Conservation (phyloP, 92 coral and sea anemone genomes). For the Bergia sp. region DNA sequence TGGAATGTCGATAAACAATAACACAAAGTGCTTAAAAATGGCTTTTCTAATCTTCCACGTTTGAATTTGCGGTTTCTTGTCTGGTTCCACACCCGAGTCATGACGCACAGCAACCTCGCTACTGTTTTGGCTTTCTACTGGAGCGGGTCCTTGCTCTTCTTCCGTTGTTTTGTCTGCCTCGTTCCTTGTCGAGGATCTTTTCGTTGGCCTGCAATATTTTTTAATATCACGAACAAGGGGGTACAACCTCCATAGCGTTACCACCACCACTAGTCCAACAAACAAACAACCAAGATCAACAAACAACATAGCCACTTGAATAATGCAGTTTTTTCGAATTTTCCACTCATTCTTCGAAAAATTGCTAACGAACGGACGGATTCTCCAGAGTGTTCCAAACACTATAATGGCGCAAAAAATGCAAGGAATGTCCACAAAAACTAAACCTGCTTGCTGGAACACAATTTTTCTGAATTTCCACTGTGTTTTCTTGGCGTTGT, state of each 20-base stretch:
- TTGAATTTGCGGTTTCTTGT: constrained; percentile 27
- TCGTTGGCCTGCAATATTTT: constrained; percentile 73
- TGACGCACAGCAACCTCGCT: neutral
- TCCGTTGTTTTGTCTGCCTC: constrained; percentile 25
- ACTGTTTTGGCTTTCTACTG: neutral
- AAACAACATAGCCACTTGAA: constrained; percentile 74
- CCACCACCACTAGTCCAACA: constrained; percentile 60
- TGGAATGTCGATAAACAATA: constrained; percentile 87
- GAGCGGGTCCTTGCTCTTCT: neutral
- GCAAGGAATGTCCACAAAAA: constrained; percentile 94
- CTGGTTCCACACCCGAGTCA: neutral
- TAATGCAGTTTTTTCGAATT: constrained; percentile 69
- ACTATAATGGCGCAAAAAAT: constrained; percentile 83
- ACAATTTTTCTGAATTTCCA: constrained; percentile 72
- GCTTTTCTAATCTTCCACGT: constrained; percentile 95
- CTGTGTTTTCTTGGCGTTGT: constrained; percentile 60
- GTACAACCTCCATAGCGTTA: constrained; percentile 90
- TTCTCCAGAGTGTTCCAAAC: constrained; percentile 83
- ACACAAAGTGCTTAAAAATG: constrained; percentile 76
- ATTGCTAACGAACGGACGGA: constrained; percentile 85
- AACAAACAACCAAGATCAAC: constrained; percentile 82
- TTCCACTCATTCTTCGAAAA: constrained; percentile 81
- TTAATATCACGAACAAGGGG: constrained; percentile 77
- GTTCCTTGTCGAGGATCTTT: neutral
- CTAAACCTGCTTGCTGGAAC: constrained; percentile 64